These are phyloP conservation scores for Globodera rostochiensis DNA, from an alignment of 1,140 invertebrate genomes.

Conservation along the genomic window DNA sequence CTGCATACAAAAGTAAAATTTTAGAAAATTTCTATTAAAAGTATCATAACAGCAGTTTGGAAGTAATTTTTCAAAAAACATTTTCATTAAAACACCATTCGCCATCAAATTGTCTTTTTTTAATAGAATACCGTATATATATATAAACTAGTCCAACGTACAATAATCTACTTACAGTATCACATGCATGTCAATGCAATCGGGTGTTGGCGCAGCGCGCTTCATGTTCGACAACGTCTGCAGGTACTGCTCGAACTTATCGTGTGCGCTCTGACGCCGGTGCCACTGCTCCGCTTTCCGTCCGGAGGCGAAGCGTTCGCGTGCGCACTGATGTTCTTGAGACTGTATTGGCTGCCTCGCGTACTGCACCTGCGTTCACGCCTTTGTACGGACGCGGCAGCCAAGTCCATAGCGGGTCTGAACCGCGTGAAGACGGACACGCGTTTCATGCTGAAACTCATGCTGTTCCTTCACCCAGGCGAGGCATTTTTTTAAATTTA, in stretches of 20 bases:
- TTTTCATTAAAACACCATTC: too few species aligned
- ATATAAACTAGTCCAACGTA: too few species aligned
- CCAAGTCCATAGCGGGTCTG: conserved; percentile 20
- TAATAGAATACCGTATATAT: too few species aligned
- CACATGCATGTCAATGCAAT: background rate
- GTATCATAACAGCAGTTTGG: too few species aligned
- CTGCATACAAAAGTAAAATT: background rate
- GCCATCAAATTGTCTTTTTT: too few species aligned
- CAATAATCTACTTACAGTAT: background rate
- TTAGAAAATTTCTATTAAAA: too few species aligned
- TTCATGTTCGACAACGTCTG: background rate
- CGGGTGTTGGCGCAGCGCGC: background rate
- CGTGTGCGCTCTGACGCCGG: background rate
- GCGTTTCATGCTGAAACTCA: conserved; percentile 11
- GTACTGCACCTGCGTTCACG: conserved; percentile 16
- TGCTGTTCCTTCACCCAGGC: conserved; percentile 12
- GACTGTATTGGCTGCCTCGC: conserved; percentile 14
- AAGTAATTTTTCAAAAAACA: too few species aligned
- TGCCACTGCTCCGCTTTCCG: conserved; percentile 1
- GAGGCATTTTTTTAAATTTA: background rate
- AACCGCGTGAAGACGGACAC: conserved; percentile 20
- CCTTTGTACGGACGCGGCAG: background rate
- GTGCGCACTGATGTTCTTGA: conserved; percentile 10
- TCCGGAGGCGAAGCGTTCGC: background rate
- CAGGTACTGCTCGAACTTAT: background rate